These are phyloP conservation scores for Agapostemon virescens DNA, from an alignment of 2,888 invertebrate genomes.

Conservation along the genomic window DNA sequence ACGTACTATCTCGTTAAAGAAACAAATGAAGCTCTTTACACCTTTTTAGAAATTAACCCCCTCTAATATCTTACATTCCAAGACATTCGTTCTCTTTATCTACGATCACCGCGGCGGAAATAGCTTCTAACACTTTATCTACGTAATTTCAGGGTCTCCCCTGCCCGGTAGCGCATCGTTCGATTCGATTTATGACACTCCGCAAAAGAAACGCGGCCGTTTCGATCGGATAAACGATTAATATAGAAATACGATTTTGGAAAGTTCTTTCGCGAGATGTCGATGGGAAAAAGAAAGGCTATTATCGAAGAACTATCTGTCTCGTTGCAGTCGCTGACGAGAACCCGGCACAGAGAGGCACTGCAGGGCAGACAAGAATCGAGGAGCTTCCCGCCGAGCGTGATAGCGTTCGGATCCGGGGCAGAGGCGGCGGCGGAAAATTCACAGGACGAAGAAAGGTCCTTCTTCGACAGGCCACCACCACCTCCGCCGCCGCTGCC, in stretches of 20 bases:
- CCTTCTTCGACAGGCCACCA: conserved; percentile 83
- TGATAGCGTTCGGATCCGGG: conserved; percentile 69
- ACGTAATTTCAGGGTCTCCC: background rate
- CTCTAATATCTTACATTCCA: background rate
- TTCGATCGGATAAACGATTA: background rate
- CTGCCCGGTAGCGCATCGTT: background rate
- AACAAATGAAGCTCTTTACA: background rate
- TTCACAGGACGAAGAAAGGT: conserved; percentile 81
- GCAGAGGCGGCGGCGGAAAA: conserved; percentile 80
- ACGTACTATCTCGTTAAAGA: background rate
- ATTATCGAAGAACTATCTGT: conserved; percentile 17
- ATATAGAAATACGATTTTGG: background rate
- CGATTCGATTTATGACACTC: background rate
- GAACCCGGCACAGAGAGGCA: conserved; percentile 83
- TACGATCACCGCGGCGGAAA: background rate
- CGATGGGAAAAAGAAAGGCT: background rate
- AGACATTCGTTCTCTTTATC: background rate
- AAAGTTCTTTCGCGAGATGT: background rate
- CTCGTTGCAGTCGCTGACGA: conserved; percentile 83
- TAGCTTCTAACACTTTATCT: background rate
- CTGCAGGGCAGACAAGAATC: conserved; percentile 86
- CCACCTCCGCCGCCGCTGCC: conserved; percentile 81
- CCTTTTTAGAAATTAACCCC: background rate
- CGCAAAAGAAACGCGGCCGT: background rate
- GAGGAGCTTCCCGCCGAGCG: conserved; percentile 85